phyloP scores from a whole-genome alignment of 2,113 vertebrate genomes.

The Cettia cetti region DNA sequence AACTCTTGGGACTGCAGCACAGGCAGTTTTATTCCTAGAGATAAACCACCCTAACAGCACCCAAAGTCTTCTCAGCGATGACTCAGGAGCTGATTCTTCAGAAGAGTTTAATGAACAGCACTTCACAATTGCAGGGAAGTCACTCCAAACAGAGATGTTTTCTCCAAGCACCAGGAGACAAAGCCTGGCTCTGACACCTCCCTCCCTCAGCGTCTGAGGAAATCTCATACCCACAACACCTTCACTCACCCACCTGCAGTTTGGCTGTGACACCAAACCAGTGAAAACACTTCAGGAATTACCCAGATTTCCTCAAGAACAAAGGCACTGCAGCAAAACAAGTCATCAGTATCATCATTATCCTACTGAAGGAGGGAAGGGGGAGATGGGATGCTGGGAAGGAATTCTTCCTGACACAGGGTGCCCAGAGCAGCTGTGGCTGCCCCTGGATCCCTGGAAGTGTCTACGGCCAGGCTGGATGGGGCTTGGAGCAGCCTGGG shows the following conservation, averaged over 20 bases:
- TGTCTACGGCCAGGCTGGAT: not conserved
- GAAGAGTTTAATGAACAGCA: not conserved
- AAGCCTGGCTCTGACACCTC: not conserved
- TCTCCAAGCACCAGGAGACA: not conserved
- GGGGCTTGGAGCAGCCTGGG: not conserved
- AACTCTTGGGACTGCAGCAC: not conserved
- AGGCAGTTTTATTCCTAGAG: not conserved
- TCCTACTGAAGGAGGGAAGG: not conserved
- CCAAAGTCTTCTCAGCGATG: not conserved
- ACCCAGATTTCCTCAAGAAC: not conserved
- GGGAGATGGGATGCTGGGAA: not conserved
- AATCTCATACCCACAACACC: not conserved
- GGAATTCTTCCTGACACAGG: not conserved
- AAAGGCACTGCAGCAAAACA: not conserved
- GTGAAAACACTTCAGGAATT: not conserved
- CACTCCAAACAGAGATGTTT: not conserved
- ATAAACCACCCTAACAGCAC: not conserved
- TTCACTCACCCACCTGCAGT: not conserved
- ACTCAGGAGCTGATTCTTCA: constrained; percentile 22
- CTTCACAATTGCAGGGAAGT: not conserved
- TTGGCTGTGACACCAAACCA: not conserved
- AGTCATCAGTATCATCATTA: not conserved
- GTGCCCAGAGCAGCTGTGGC: not conserved
- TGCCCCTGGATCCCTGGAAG: not conserved
- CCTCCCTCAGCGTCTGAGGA: not conserved